Evolutionary conservation across 2,113 vertebrate genomes (phyloP), one percentile per base, ranked within the genome.

Genomic region (Pipa parva): DNA sequence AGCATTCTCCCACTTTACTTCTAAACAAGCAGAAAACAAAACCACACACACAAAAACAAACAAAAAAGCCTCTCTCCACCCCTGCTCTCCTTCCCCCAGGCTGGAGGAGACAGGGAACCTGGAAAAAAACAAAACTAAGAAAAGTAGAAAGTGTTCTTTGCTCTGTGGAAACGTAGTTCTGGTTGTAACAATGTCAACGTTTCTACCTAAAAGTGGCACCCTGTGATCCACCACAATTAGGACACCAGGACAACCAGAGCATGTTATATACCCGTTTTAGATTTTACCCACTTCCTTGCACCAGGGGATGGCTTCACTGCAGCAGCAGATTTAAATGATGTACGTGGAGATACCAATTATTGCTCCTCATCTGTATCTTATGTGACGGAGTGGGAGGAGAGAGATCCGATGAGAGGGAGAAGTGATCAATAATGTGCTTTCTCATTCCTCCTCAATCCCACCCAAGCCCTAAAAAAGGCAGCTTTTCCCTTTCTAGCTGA

Each of bases 401-500:
- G 9, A n/a, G 20, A n/a, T n/a, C 10, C 4, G 15, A 27, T 5
- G 15, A 60, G 48, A 9, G n/a, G 12, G 28, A 24, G 18, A 9
- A 51, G 49, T n/a, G 20, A 46, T 17, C 49, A 39, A 59, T 37
- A 52, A 24, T 61, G 28, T 56, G 0, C 1, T 1, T 29, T 26
- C 3, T 57, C 65, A 24, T 20, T 60, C 61, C 28, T 10, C 26
- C 0, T 54, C 51, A 25, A 20, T 36, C 42, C n/a, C 36, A 5
- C 29, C 58, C 18, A n/a, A 22, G 25, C 17, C 48, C 5, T 11
- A 11, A 18, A 48, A 42, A 24, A 15, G 21, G 25, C 31, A 50
- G 22, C 4, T 12, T 7, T n/a, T 22, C 17, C 25, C 7, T 70
- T 81, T 86, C 88, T 94, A 99, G 75, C 93, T 95, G 90, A 98